Percentiles rank a stretch among this genome's conserved stretches.
Conservation (phyloP, 2,888 invertebrate genomes). For the Silvanus unidentatus region DNA sequence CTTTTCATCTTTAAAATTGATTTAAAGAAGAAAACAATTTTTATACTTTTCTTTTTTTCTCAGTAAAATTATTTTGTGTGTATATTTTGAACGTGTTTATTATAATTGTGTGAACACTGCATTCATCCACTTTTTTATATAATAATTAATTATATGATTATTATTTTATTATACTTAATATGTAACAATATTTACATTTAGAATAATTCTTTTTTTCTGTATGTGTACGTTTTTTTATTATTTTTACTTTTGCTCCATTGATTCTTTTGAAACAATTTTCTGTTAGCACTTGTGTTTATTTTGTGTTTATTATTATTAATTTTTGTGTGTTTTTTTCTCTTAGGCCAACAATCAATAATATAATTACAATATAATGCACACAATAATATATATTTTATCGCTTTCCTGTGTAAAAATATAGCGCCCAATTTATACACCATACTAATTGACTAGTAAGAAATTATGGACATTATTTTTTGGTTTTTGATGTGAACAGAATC, state of each 20-base stretch:
- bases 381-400: conserved; percentile 14
- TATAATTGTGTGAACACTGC: conserved; percentile 19
- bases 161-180: conserved; percentile 40
- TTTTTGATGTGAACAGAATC: conserved; percentile 5
- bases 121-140: conserved; percentile 33
- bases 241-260: conserved; percentile 31
- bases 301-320: conserved; percentile 5
- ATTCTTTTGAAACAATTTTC: conserved; percentile 24
- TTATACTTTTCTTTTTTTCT: neutral
- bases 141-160: conserved; percentile 32
- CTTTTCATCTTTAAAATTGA: conserved; percentile 3
- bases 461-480: conserved; percentile 33
- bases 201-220: conserved; percentile 45
- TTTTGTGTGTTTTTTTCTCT: conserved; percentile 17
- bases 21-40: neutral
- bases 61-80: too few relatives aligned
- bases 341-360: conserved; percentile 30
- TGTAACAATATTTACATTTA: conserved; percentile 56
- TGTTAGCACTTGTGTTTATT: conserved; percentile 30
- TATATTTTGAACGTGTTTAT: neutral
- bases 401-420: conserved; percentile 23
- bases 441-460: conserved; percentile 34
- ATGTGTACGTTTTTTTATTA: conserved; percentile 2
- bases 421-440: conserved; percentile 29
- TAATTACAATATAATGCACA: conserved; percentile 19